Percentiles rank a stretch among this genome's conserved stretches.
Conservation (phyloP, 2,888 invertebrate species). For the Kryphioiulus occultus region DNA sequence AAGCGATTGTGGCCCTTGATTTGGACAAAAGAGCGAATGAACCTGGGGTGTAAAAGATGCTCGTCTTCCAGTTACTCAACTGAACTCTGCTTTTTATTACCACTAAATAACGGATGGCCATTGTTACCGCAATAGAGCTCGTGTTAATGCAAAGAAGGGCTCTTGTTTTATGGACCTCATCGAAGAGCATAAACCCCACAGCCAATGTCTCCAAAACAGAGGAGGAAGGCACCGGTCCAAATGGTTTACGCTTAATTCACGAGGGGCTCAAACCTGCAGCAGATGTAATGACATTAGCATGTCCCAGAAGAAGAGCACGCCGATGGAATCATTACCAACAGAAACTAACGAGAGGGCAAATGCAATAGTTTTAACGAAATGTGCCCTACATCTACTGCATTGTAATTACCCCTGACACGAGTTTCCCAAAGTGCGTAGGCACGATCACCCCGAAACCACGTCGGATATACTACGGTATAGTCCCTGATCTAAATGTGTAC, state of each 20-base stretch:
- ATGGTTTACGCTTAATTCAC: conserved; percentile 9
- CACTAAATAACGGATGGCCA: conserved; percentile 31
- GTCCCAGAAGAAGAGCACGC: neutral
- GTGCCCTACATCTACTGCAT: neutral
- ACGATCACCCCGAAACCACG: neutral
- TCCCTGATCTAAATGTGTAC: too few species aligned
- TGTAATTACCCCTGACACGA: neutral
- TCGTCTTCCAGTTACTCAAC: neutral
- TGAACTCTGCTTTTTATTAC: conserved; percentile 13
- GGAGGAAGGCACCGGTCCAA: conserved; percentile 21
- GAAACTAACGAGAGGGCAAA: neutral
- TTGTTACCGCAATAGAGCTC: conserved; percentile 25
- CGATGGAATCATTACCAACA: conserved; percentile 7
- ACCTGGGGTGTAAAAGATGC: conserved; percentile 15
- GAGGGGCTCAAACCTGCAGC: neutral
- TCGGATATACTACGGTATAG: too few species aligned
- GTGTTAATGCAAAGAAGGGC: conserved; percentile 31
- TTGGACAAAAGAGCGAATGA: neutral
- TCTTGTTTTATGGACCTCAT: conserved; percentile 31
- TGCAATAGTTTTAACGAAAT: neutral
- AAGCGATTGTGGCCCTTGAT: neutral
- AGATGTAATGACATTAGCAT: conserved; percentile 9
- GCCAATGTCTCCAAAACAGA: neutral
- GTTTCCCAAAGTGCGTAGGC: neutral
- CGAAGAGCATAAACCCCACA: neutral